Conservation (phyloP, 2,888 invertebrate species). For the Notocelia uddmanniana region DNA sequence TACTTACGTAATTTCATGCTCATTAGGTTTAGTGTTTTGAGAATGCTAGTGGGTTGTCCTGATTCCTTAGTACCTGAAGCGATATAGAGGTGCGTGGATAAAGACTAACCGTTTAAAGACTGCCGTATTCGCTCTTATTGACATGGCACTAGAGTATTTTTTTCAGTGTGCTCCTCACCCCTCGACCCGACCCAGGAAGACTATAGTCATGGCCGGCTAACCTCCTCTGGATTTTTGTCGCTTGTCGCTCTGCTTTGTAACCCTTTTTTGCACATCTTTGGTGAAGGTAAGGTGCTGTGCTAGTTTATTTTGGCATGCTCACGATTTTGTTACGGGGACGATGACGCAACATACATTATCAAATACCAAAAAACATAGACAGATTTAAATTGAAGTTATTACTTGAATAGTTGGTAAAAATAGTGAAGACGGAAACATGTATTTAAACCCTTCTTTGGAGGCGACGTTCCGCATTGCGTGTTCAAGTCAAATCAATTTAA, state of each 20-base stretch:
- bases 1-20: constrained; percentile 82
- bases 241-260: constrained; percentile 77
- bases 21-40: constrained; percentile 81
- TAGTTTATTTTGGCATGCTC: constrained; percentile 50
- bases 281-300: constrained; percentile 50
- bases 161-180: constrained; percentile 86
- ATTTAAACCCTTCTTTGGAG: no score
- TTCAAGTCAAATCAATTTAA: no score
- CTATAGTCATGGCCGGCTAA: constrained; percentile 82
- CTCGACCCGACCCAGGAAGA: constrained; percentile 86
- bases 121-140: constrained; percentile 79
- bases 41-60: constrained; percentile 82
- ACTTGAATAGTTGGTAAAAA: no score
- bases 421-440: no score
- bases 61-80: constrained; percentile 52
- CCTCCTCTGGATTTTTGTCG: constrained; percentile 85
- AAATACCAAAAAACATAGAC: constrained; percentile 2
- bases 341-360: background rate
- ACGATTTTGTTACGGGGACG: constrained; percentile 19
- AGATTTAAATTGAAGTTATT: background rate
- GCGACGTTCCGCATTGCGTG: no score
- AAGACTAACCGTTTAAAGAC: constrained; percentile 33
- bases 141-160: constrained; percentile 85
- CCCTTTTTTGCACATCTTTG: constrained; percentile 53
- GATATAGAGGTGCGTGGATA: constrained; percentile 30